Base-by-base conservation (phyloP, 2,888 invertebrate species). In the Epinotia demarniana region DNA sequence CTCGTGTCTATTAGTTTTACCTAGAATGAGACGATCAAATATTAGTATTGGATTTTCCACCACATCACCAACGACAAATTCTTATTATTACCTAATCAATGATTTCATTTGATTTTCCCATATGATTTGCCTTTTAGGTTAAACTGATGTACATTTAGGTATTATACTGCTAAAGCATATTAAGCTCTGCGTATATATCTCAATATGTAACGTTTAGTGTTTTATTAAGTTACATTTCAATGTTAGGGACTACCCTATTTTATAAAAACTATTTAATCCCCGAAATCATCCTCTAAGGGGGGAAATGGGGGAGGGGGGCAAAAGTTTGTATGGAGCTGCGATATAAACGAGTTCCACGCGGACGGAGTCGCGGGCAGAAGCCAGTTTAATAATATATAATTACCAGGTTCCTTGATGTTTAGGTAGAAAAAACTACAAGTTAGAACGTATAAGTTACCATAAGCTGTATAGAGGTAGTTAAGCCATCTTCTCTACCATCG, bases 1-100 rank as follows among this genome's bases (percentile, higher is more conserved):
- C 86, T 84, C 57, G 85, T 79, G 66, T 91, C 85, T 78, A 95
- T 81, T 49, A 93, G 81, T 84, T 90, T 92, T 43, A 95, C 92
- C 95, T 95, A 83, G 73, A 91, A 92, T 81, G 74, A 81, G 69
- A 72, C 5, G 61, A 23, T 62, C 61, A 62, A 76, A 49, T 62
- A 72, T 67, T 60, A 39, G 18, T 60, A 43, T 12, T n/a, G 53
- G 53, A 3, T 66, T 63, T 62, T 46, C 57, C 68, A 11, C 2
- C 11, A 16, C 1, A 12, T n/a, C 9, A 2, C 2, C 6, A 23
- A 66, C 27, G n/a, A n/a, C 33, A 55, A 57, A 58, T 57, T 19
- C 19, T 19, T 43, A 16, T 43, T 55, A 64, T 64, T 53, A n/a
- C 53, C 27, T n/a, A 4, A 49, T 64, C 27, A 64, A 66, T 53